A percentile compares a stretch with the other conserved stretches of the same genome.
Evolutionary conservation across 2,888 invertebrate species (phyloP).

Genomic region (Villa cingulata): DNA sequence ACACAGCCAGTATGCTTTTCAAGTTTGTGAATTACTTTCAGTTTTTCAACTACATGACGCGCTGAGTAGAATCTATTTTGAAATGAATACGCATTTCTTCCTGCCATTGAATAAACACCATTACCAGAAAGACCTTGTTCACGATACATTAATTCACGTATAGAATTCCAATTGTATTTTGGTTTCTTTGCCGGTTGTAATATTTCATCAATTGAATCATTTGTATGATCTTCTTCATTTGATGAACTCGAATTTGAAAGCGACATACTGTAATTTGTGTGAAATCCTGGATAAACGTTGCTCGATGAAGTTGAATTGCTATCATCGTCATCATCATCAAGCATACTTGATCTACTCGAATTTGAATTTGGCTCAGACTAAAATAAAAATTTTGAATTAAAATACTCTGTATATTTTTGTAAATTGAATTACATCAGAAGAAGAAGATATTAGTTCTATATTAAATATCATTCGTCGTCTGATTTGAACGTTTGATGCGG

Average conservation of each 20-base stretch:
- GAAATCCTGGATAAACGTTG: conserved; percentile 2
- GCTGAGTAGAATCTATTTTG: conserved; percentile 65
- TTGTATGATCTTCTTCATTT: neutral
- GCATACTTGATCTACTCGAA: neutral
- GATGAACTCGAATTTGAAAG: conserved; percentile 3
- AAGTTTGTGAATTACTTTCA: conserved; percentile 63
- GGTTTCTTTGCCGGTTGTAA: conserved; percentile 25
- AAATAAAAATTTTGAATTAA: neutral
- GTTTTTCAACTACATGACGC: conserved; percentile 64
- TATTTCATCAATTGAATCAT: conserved; percentile 17
- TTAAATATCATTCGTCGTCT: too few relatives aligned
- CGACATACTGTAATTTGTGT: neutral
- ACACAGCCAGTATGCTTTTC: conserved; percentile 80
- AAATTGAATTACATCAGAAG: conserved; percentile 1
- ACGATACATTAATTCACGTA: conserved; percentile 24
- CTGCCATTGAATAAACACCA: conserved; percentile 6
- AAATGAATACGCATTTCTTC: conserved; percentile 34
- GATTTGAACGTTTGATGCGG: too few relatives aligned
- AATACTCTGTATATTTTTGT: neutral
- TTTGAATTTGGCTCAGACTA: conserved; percentile 1
- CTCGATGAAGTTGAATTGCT: conserved; percentile 5
- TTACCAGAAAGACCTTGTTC: conserved; percentile 24
- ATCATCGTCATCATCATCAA: conserved; percentile 4
- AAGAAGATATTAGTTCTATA: too few relatives aligned
- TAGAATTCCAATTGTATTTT: conserved; percentile 23